Conservation (phyloP, 2,797 vertebrate species). For the Accipiter superciliosus region DNA sequence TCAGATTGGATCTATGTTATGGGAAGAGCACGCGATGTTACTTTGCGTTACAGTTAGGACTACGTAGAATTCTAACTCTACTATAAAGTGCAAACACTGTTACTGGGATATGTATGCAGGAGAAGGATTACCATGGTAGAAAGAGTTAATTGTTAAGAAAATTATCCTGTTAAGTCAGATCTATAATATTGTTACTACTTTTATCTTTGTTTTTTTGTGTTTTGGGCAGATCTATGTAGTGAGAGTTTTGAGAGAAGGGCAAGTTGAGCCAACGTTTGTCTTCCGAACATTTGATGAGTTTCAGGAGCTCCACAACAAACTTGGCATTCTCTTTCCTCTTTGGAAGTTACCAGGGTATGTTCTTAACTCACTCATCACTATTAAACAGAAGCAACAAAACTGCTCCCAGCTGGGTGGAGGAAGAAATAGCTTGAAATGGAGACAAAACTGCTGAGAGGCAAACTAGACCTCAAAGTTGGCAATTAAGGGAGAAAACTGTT, state of each 20-base stretch:
- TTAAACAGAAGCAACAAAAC: not conserved
- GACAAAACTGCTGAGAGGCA: not conserved
- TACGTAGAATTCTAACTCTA: not conserved
- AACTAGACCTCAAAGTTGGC: not conserved
- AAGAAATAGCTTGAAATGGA: not conserved
- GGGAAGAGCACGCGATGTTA: not conserved
- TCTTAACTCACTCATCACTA: not conserved
- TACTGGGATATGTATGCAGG: not conserved
- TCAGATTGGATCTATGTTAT: not conserved
- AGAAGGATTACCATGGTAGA: not conserved
- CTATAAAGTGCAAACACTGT: not conserved
- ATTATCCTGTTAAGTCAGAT: not conserved
- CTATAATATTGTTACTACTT: not conserved
- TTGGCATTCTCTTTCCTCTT: conserved; percentile 92
- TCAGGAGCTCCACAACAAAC: conserved; percentile 98
- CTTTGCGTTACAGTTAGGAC: not conserved
- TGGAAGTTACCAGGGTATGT: conserved; percentile 96
- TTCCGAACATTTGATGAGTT: conserved; percentile 98
- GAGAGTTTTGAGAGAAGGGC: conserved; percentile 89
- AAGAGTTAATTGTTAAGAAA: not conserved
- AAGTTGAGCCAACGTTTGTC: conserved; percentile 89
- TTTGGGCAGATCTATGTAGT: conserved; percentile 90
- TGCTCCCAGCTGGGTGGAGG: not conserved
- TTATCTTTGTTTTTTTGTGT: not conserved
- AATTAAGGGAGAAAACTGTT: not conserved